Evolutionary conservation across 2,113 vertebrate genomes (phyloP), one percentile per base, ranked within the genome.

Genomic region (Microcebus lehilahytsara): DNA sequence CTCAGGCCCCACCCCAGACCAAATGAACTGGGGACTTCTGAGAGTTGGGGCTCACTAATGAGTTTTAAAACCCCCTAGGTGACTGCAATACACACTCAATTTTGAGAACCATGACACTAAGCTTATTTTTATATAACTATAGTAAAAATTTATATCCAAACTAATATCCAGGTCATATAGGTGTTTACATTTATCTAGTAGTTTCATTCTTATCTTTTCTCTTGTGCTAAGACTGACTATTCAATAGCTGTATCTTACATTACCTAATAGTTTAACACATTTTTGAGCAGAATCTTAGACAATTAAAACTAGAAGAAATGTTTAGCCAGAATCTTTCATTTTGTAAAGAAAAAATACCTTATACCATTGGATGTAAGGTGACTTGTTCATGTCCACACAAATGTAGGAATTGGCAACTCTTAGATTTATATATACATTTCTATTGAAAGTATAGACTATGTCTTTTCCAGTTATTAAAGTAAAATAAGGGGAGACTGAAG

Each of bases 131-230:
- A 64, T 13, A 30, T 64, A 64, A 2, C 62, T 64, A 64, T 4
- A 64, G 25, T 64, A 64, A 64, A 4, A 11, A 30, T 64, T 64
- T 64, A 64, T 64, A 58, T 11, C 37, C 6, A 78, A 66, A 27
- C 22, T 58, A 17, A 64, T 34, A 69, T 49, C 8, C 23, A 88
- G 0, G 40, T 85, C 51, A 67, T 34, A 0, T 34, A 51, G 14
- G 17, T 22, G 4, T 60, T 34, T 62, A 46, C 9, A 58, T 75
- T 12, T 64, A 91, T 64, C 51, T 46, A 77, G n/a, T n/a, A 87
- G 34, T 62, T 93, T 94, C 37, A 91, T 77, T 69, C 51, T 92
- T 72, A 71, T 3, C 25, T 79, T 81, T 87, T 91, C 23, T 67
- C 32, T 23, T 16, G 32, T 64, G 30, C 25, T 64, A 11, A 64